Conservation (phyloP, 2,888 invertebrate species). For the Argyresthia albistria region DNA sequence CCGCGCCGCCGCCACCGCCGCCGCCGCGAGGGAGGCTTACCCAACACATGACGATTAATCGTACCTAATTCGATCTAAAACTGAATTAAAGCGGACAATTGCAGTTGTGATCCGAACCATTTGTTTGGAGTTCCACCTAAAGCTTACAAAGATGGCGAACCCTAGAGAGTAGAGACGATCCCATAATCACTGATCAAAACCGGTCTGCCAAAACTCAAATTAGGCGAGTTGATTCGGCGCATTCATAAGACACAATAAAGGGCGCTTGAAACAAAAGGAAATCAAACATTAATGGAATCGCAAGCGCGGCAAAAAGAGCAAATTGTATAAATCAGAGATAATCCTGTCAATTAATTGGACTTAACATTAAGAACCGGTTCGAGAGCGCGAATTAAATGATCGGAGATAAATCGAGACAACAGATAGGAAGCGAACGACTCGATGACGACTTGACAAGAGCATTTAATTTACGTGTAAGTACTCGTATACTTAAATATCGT, state of each 20-base stretch:
- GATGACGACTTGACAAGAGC: constrained; percentile 21
- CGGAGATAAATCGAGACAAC: constrained; percentile 6
- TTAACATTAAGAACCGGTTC: constrained; percentile 63
- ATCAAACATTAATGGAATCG: constrained; percentile 28
- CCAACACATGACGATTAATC: constrained; percentile 64
- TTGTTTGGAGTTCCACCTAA: constrained; percentile 29
- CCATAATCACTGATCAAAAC: not conserved
- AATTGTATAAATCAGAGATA: constrained; percentile 70
- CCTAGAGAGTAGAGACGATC: not conserved
- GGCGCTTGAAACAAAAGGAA: constrained; percentile 6
- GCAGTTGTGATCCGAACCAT: constrained; percentile 61
- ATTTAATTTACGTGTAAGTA: constrained; percentile 24
- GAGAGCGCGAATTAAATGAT: constrained; percentile 35
- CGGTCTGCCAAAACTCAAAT: not conserved
- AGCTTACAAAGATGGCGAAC: not conserved
- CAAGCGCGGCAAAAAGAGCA: constrained; percentile 55
- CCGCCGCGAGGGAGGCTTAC: constrained; percentile 38
- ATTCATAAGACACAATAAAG: not conserved
- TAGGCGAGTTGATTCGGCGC: not conserved
- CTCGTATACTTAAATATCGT: too few species aligned
- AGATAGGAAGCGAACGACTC: constrained; percentile 22
- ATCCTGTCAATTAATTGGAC: constrained; percentile 71
- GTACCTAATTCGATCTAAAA: constrained; percentile 67
- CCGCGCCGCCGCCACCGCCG: constrained; percentile 8
- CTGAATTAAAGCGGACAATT: constrained; percentile 69